Evolutionary conservation across 1,140 invertebrate genomes (phyloP), one percentile per base, ranked within the genome.

Genomic region (Caenorhabditis tropicalis): DNA sequence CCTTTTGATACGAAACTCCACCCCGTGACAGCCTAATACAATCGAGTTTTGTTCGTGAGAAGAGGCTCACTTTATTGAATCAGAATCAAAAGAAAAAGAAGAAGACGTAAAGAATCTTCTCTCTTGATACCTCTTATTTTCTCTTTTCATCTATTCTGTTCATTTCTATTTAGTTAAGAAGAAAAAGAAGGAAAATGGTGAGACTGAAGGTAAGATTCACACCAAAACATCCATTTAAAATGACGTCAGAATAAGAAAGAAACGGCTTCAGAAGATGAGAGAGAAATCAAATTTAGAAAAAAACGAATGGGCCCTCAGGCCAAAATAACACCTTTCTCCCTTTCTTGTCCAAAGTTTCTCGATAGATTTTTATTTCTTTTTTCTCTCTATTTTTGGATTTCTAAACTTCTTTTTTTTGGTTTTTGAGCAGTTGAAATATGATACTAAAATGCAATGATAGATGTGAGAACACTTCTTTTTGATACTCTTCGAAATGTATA

Each of bases 211-310:
- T 74, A 46, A 46, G 36, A 36, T 36, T 33, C 10, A 19, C 19
- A 6, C 12, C 0, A 65, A 56, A 19, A n/a, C 5, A 27, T 10
- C 9, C 53, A 24, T 27, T 27, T 27, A 10, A 27, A 27, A 74
- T 74, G 65, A 74, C 65, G 65, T 74, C 65, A 74, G 31, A 65
- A 10, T 36, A 36, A 12, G 12, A n/a, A 24, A 29, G 24, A 31
- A 36, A 43, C 5, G 36, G 2, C n/a, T 33, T 43, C 21, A 24
- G 24, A 43, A 74, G 65, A 74, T 74, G 65, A 74, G 65, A 33
- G 24, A 46, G 65, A 74, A 74, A 74, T 74, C 65, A 74, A 74
- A 74, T 74, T 74, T 43, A 43, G 58, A 65, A 74, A 16, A 36
- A n/a, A 36, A 46, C 43, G 6, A 36, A 46, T 43, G 16, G 65